Conservation (phyloP, 1,140 invertebrate species). For the Odontomachus brunneus region DNA sequence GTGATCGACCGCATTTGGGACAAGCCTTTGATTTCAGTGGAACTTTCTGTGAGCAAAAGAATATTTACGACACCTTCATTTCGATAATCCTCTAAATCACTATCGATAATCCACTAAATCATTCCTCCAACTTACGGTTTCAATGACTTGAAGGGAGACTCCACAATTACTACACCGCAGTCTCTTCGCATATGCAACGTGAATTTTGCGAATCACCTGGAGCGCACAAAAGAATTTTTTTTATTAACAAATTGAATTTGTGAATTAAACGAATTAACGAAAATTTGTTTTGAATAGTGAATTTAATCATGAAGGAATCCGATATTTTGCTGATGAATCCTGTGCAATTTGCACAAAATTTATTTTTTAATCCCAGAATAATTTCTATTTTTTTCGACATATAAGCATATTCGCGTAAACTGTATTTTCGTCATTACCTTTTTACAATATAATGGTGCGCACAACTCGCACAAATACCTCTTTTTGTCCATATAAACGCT, state of each 20-base stretch:
- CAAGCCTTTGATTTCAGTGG: slow-evolving; percentile 23
- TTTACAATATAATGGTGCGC: slow-evolving; percentile 11
- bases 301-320: background rate
- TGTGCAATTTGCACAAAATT: background rate
- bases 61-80: background rate
- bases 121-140: background rate
- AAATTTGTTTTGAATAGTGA: background rate
- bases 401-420: background rate
- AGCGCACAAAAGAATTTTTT: background rate
- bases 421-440: background rate
- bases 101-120: too few species aligned
- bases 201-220: slow-evolving; percentile 11
- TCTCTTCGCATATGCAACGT: background rate
- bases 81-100: background rate
- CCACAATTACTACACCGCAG: slow-evolving; percentile 23
- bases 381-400: background rate
- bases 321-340: background rate
- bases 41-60: slow-evolving; percentile 24
- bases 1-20: slow-evolving; percentile 31
- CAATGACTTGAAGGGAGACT: background rate
- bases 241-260: slow-evolving; percentile 14
- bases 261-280: background rate
- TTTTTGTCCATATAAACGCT: slow-evolving; percentile 33
- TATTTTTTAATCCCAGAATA: background rate
- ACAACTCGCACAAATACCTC: slow-evolving; percentile 59